phyloP scores from a whole-genome alignment of 1,140 invertebrate species.

The Plodia interpunctella region DNA sequence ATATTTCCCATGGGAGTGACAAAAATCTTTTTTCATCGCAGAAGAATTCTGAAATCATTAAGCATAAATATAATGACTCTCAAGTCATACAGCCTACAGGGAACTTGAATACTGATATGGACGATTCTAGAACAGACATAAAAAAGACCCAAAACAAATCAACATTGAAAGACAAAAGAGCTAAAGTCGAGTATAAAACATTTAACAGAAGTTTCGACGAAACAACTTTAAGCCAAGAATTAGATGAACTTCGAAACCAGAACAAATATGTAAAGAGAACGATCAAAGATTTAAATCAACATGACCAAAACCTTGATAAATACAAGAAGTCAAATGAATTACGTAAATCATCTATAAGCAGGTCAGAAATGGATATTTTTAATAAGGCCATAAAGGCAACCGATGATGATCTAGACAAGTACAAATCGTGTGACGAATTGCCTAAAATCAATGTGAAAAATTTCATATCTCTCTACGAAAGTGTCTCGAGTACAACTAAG shows the following conservation, averaged over 20 bases:
- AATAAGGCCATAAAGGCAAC: conserved; percentile 40
- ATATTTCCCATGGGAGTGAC: conserved; percentile 37
- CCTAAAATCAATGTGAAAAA: conserved; percentile 64
- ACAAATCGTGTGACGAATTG: conserved; percentile 67
- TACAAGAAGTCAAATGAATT: conserved; percentile 13
- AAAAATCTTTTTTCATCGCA: conserved; percentile 19
- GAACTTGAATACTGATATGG: neutral
- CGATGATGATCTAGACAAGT: conserved; percentile 52
- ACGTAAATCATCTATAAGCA: conserved; percentile 46
- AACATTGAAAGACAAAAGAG: conserved; percentile 26
- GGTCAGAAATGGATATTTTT: conserved; percentile 72
- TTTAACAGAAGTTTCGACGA: conserved; percentile 27
- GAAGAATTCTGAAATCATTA: conserved; percentile 15
- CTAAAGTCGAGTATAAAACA: conserved; percentile 19
- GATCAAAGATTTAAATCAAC: conserved; percentile 16
- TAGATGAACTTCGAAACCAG: conserved; percentile 8
- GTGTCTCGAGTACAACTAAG: conserved; percentile 43
- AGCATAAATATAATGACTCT: conserved; percentile 16
- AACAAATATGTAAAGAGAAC: conserved; percentile 18
- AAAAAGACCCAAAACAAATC: neutral
- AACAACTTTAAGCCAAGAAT: neutral
- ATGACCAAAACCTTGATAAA: conserved; percentile 13
- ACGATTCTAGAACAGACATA: conserved; percentile 1
- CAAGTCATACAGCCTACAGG: neutral
- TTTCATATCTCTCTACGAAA: conserved; percentile 64